phyloP scores from a whole-genome alignment of 2,113 vertebrate species.

The Gymnobelideus leadbeateri region DNA sequence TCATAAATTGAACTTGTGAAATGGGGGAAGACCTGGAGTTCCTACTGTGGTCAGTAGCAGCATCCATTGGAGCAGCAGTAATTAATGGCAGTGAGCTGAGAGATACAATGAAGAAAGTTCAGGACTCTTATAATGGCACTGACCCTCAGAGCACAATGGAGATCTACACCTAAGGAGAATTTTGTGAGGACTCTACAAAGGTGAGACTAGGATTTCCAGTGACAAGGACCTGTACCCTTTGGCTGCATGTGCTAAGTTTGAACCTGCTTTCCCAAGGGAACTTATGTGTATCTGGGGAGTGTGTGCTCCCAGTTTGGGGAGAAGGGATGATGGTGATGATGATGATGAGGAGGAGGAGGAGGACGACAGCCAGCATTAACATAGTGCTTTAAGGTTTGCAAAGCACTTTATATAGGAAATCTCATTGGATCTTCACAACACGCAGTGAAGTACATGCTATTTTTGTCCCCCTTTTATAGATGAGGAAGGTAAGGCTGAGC shows the following conservation, averaged over 20 bases:
- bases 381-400: no score
- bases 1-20: neutral
- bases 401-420: no score
- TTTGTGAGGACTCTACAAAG: neutral
- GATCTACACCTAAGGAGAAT: neutral
- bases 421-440: no score
- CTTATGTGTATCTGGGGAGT: neutral
- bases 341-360: no score
- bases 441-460: no score
- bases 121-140: neutral
- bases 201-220: neutral
- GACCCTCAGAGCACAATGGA: neutral
- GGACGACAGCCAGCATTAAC: no score
- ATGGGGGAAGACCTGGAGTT: neutral
- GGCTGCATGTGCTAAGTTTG: neutral
- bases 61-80: neutral
- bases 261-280: neutral
- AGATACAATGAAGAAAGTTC: neutral
- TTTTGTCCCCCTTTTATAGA: no score
- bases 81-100: neutral
- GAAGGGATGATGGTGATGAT: no score
- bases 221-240: neutral
- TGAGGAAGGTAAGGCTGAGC: no score
- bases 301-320: neutral
- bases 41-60: neutral